Evolutionary conservation across 1,140 invertebrate genomes (phyloP).

Genomic region (Macrotrachela quadricornifera): DNA sequence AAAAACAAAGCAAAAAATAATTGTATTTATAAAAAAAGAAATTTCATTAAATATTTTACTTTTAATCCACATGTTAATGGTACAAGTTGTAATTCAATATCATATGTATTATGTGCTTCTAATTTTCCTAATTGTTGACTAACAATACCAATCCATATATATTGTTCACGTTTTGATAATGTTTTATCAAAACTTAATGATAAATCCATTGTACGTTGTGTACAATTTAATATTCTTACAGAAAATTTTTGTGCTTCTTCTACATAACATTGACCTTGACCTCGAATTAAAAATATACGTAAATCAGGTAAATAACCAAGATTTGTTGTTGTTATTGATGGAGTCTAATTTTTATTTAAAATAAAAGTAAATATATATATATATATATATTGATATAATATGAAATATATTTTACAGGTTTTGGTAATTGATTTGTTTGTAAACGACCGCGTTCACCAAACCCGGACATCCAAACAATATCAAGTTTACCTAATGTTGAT

Average conservation of each 20-base stretch:
- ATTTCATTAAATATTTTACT: too few relatives aligned
- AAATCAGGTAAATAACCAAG: not conserved
- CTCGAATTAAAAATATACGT: not conserved
- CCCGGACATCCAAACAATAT: constrained; percentile 88
- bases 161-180: constrained; percentile 33
- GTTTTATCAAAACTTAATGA: constrained; percentile 48
- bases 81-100: too few relatives aligned
- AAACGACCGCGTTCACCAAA: constrained; percentile 77
- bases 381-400: too few relatives aligned
- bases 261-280: not conserved
- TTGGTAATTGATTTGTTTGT: constrained; percentile 77
- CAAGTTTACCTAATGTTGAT: constrained; percentile 78
- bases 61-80: too few relatives aligned
- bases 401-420: constrained; percentile 44
- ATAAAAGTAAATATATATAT: too few relatives aligned
- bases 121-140: constrained; percentile 55
- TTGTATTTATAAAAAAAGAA: too few relatives aligned
- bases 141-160: constrained; percentile 66
- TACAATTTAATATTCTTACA: constrained; percentile 25
- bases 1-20: too few relatives aligned
- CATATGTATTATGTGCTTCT: constrained; percentile 32
- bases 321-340: too few relatives aligned
- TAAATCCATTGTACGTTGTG: constrained; percentile 63
- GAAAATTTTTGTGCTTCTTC: not conserved
- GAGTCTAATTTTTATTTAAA: too few relatives aligned